Conservation (phyloP, 2,888 invertebrate species). For the Heliconius erato region DNA sequence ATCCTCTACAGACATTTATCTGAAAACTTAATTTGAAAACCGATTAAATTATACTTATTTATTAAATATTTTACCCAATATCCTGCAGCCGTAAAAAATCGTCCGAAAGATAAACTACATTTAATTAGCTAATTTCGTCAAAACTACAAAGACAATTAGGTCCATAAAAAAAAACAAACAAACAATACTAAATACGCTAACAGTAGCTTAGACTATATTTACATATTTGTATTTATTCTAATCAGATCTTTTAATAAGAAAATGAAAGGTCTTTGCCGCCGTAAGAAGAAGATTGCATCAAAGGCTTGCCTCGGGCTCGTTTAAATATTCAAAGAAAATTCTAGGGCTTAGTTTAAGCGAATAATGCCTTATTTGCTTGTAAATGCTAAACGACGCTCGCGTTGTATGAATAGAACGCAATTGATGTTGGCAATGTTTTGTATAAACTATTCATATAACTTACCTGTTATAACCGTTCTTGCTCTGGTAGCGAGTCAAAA, state of each 20-base stretch:
- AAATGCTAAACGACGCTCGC: slow-evolving; percentile 13
- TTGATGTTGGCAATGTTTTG: neutral
- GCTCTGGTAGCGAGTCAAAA: too few relatives aligned
- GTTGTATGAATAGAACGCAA: neutral
- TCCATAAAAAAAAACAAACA: neutral
- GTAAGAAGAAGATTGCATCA: slow-evolving; percentile 33
- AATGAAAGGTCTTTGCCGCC: slow-evolving; percentile 26
- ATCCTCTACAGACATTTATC: too few relatives aligned
- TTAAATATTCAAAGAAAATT: slow-evolving; percentile 45
- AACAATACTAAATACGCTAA: neutral
- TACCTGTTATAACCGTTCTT: neutral
- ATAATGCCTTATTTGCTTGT: slow-evolving; percentile 31
- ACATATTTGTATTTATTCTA: slow-evolving; percentile 18
- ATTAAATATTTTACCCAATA: too few relatives aligned
- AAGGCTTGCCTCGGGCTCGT: slow-evolving; percentile 27
- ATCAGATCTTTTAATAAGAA: slow-evolving; percentile 33
- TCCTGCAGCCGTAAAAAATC: too few relatives aligned
- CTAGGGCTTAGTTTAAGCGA: slow-evolving; percentile 33
- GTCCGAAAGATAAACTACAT: too few relatives aligned
- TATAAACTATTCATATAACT: neutral
- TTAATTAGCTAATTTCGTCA: neutral
- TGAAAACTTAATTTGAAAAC: too few relatives aligned
- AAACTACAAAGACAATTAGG: neutral
- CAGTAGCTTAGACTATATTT: neutral
- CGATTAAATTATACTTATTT: too few relatives aligned